A percentile compares a stretch with the other conserved stretches of the same genome.
Evolutionary conservation across 2,797 vertebrate genomes (phyloP).

Genomic region (Crocodylus rhombifer): DNA sequence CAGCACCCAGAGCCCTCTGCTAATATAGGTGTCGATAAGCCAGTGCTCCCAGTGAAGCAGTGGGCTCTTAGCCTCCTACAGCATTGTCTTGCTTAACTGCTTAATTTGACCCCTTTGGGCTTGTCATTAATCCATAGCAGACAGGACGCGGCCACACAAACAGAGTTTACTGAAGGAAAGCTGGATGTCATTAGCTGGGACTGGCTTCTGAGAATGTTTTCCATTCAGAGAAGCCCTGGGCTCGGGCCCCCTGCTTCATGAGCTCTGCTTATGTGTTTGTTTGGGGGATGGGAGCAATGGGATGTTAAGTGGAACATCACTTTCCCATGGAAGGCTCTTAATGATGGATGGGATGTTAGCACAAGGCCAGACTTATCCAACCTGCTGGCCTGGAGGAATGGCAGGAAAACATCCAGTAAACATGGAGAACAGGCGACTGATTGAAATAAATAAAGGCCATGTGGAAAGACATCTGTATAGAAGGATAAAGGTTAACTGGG

Average conservation of each 20-base stretch:
- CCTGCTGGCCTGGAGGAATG: background rate
- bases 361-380: slow-evolving; percentile 30
- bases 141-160: slow-evolving; percentile 68
- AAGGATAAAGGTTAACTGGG: background rate
- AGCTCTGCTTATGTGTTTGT: slow-evolving; percentile 41
- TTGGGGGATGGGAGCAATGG: slow-evolving; percentile 19
- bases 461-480: background rate
- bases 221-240: slow-evolving; percentile 60
- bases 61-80: background rate
- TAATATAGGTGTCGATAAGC: background rate
- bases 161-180: slow-evolving; percentile 68
- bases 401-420: background rate
- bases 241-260: slow-evolving; percentile 28
- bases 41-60: background rate
- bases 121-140: slow-evolving; percentile 70
- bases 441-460: background rate
- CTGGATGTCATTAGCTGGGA: slow-evolving; percentile 76
- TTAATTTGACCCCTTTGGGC: slow-evolving; percentile 55
- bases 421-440: slow-evolving; percentile 18
- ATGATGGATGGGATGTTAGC: background rate
- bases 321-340: background rate
- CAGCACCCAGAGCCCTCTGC: background rate
- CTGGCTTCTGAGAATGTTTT: slow-evolving; percentile 71
- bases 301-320: background rate
- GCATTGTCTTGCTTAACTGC: slow-evolving; percentile 22